Evolutionary conservation across 2,888 invertebrate species (phyloP), one percentile per base, ranked within the genome.

Genomic region (Limnephilus rhombicus): DNA sequence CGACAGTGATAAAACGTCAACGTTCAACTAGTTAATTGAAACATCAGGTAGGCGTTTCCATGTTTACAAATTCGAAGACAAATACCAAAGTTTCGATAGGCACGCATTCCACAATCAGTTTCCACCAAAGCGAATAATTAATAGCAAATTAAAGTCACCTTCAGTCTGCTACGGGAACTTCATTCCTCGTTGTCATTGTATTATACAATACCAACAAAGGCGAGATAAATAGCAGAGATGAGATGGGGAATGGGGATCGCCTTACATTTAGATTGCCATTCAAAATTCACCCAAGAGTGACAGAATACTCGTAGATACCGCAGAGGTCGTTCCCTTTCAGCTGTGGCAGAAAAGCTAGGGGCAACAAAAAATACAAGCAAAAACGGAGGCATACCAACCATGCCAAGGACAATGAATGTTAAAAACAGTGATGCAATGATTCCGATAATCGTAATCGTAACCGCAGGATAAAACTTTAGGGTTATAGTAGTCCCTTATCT

Each of bases 241-340:
- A 81, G 81, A 81, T 31, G 29, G 12, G 80, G n/a, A 80, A 80
- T 80, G 18, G 80, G 31, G 31, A 81, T 13, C 31, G 81, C 31
- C 29, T n/a, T n/a, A n/a, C n/a, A n/a, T n/a, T 3, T 29, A 81
- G 81, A 86, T 49, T 86, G 86, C 86, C 49, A 49, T 86, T 86
- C 45, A 53, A 86, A 86, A 86, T 86, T 9, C 29, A 49, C 49
- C 86, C 29, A 29, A 86, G 49, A 86, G 86, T 29, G 86, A 86
- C 86, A 86, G 53, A 49, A 49, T n/a, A n/a, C n/a, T n/a, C n/a
- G n/a, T 11, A 86, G 86, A 86, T 49, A n/a, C 49, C 49, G 49
- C 86, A 86, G 86, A 86, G 86, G 86, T 86, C 86, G 29, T 29
- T 86, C 29, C 29, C 29, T 86, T 49, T 31, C 24, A 11, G 49